Base-by-base conservation (phyloP, 2,113 vertebrate species). In the Lepidothrix coronata region DNA sequence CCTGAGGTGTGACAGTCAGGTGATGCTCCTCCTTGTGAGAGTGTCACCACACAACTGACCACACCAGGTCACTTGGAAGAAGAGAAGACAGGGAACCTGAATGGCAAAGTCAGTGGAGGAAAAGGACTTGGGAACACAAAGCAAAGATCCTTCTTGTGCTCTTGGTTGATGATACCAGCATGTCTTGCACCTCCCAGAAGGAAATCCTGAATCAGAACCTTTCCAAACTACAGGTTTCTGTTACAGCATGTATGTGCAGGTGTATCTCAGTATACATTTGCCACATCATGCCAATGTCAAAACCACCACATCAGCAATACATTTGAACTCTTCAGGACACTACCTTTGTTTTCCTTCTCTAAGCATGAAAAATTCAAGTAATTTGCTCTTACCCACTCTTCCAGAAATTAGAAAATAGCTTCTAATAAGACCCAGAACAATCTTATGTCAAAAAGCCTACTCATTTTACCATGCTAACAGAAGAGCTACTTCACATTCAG, bases 391-490 rank as follows among this genome's bases (percentile, higher is more conserved):
- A 93, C 25, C 54, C 55, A 28, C 37, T 88, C 77, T 85, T 83
- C 54, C 41, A 91, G 54, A 95, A 94, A 96, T 85, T 49, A 73
- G 75, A 96, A 96, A 94, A 89, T 70, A 94, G 39, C 67, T 82
- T 77, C 54, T 88, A 94, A 77, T 67, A 85, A 72, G 41, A 88
- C n/a, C 79, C 37, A 96, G 77, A 92, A 71, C 48, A 65, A 66
- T 57, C 62, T 71, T 48, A 66, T 3, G 2, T 67, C 35, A 57
- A 93, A 96, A 93, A 92, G 85, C 48, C 63, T 67, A 17, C 33
- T 67, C 70, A 61, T 88, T 81, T 77, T 59, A 77, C 75, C 9
- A 3, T 86, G 68, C 72, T 84, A 83, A 90, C 63, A 86, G 76
- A 88, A 78, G 52, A 96, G 41, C 76, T 81, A 90, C 79, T 95